phyloP scores from a whole-genome alignment of 2,888 invertebrate species.

The Ischnura elegans region DNA sequence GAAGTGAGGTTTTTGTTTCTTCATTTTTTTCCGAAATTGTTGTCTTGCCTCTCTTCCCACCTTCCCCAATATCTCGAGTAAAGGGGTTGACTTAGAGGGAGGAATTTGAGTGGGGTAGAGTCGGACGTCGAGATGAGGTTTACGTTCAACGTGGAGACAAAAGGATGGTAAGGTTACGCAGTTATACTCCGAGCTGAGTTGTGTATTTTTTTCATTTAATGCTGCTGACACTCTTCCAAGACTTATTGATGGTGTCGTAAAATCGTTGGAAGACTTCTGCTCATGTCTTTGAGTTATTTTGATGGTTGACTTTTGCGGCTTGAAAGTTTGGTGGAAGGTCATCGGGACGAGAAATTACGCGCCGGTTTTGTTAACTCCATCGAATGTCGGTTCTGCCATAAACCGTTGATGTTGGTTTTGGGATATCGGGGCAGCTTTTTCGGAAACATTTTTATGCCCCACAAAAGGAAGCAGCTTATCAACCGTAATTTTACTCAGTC shows the following conservation, averaged over 20 bases:
- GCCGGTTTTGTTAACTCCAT: neutral
- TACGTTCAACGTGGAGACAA: conserved; percentile 18
- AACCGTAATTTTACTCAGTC: neutral
- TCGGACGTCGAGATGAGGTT: conserved; percentile 5
- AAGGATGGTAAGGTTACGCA: neutral
- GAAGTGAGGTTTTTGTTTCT: conserved; percentile 21
- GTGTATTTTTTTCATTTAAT: neutral
- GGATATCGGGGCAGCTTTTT: neutral
- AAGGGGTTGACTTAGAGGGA: neutral
- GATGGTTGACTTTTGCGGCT: neutral
- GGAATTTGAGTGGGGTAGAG: neutral
- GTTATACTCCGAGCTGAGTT: neutral
- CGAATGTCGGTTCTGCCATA: neutral
- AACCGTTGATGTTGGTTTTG: neutral
- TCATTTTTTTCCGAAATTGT: no score
- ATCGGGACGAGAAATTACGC: neutral
- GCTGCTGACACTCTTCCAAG: conserved; percentile 20
- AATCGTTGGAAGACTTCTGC: neutral
- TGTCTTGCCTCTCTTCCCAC: neutral
- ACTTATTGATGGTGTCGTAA: neutral
- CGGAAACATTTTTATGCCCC: neutral
- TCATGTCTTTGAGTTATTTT: neutral
- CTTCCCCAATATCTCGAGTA: neutral
- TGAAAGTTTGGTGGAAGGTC: neutral
- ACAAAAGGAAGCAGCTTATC: neutral